Base-by-base conservation (phyloP, 2,888 invertebrate genomes). In the Tortricodes alternella region DNA sequence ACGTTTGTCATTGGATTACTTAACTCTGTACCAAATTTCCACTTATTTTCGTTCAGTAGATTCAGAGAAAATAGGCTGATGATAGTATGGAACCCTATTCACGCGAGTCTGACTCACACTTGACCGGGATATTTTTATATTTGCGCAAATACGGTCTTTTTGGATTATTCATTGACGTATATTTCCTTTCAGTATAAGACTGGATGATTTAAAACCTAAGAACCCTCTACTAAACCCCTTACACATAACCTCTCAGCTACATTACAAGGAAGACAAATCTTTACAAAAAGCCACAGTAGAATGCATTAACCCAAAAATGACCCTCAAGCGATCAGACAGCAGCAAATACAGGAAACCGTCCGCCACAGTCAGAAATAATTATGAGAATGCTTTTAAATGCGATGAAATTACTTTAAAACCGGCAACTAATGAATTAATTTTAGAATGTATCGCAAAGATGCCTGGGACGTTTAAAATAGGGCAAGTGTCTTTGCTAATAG, bases 221-320 rank as follows among this genome's bases (percentile, higher is more conserved):
- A 93, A 94, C 74, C 91, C 92, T 8, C 78, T 92, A 61, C 74
- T 94, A 64, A 91, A 92, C 61, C 92, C 92, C 46, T 79, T 95
- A 63, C 91, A 93, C 66, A 94, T 96, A 51, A 92, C 93, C 35
- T 93, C 94, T 37, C 94, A 94, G 74, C 80, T 96, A 27, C 95
- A 95, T 71, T 95, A 94, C 74, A 95, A 96, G 76, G 95, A 97
- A 78, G 96, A 97, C 76, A 95, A 94, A 71, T 94, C 94, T 19
- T 83, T 97, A 4, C 94, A 94, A 46, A 93, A 94, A 63, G 96
- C 95, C 0, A 94, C 94, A 2, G 94, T 97, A 1, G 93, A 94
- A 21, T 95, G 95, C 66, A 92, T 92, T 61, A 93, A 93, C 67
- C 91, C 92, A 0, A 94, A 94, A 76, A 87, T 91, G 1, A 87